A percentile compares a stretch with the other conserved stretches of the same genome.
These are phyloP conservation scores for Catocala fraxini DNA, from an alignment of 2,888 invertebrate genomes.

Conservation along the genomic window DNA sequence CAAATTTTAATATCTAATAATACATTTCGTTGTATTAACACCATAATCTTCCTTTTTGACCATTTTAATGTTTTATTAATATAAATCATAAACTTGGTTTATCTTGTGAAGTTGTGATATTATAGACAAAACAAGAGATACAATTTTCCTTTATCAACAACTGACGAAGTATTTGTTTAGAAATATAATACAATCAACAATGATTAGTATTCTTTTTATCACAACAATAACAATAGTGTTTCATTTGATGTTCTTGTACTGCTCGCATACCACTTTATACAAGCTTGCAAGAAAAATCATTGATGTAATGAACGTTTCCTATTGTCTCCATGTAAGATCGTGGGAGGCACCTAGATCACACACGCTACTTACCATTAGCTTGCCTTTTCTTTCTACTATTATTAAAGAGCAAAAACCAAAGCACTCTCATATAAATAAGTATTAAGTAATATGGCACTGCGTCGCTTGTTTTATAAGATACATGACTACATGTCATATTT, in stretches of 20 bases:
- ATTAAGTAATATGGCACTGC: no score
- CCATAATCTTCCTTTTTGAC: no score
- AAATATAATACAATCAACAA: constrained; percentile 7
- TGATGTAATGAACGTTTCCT: constrained; percentile 12
- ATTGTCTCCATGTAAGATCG: constrained; percentile 35
- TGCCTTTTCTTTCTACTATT: not conserved
- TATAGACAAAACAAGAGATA: no score
- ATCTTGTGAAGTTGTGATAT: no score
- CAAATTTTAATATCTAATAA: no score
- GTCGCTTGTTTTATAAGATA: not conserved
- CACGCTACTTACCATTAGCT: constrained; percentile 3
- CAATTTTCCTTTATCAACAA: no score
- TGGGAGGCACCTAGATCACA: constrained; percentile 40
- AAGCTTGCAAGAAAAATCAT: constrained; percentile 20
- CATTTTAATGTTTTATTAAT: no score
- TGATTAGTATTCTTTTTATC: constrained; percentile 9
- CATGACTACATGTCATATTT: not conserved
- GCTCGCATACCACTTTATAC: constrained; percentile 6
- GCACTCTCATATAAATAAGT: not conserved
- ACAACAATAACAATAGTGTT: constrained; percentile 34
- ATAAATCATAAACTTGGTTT: no score
- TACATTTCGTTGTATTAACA: no score
- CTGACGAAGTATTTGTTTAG: constrained; percentile 5
- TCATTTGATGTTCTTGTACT: constrained; percentile 19
- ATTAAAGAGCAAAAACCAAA: not conserved